Evolutionary conservation across 2,797 vertebrate species (phyloP), one percentile per base, ranked within the genome.

Genomic region (Lemur catta): DNA sequence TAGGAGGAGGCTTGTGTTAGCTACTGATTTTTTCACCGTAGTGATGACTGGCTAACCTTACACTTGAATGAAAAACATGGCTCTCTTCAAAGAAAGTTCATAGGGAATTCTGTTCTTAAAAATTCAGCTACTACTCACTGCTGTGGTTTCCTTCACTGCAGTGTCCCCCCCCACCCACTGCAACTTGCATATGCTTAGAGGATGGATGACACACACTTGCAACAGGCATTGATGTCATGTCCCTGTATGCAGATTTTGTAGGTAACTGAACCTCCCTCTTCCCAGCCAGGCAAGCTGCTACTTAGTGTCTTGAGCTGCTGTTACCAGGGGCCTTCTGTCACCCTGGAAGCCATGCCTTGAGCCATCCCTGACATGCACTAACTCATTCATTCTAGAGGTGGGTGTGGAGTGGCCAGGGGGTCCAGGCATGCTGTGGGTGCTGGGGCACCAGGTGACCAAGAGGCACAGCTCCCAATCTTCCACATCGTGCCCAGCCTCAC

Each of bases 201-300:
- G 43, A 17, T 1, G 13, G 15, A 17, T 0, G 0, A 7, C 48
- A 11, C 13, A 7, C 18, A 9, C 81, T 28, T 26, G 5, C 6
- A 4, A 6, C 4, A 17, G 11, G 18, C 6, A 12, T 33, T 10
- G 17, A 82, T 4, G 20, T 28, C 86, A 41, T 1, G 0, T 24
- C 59, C 17, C 52, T n/a, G 17, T 1, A 9, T 46, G 52, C 15
- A 30, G 57, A 74, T 20, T 6, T 80, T 28, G 4, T 30, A 24
- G 28, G 14, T 17, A 1, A 26, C 2, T 6, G 22, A 55, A 24
- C 2, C 35, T 71, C 35, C 14, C 75, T 65, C 24, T 50, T 38
- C 82, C 71, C 0, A 0, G 26, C 28, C 28, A 35, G 22, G 38
- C 20, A 14, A 9, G 20, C 63, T 48, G 63, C 41, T 12, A 7